Conservation (phyloP, 2,888 invertebrate species). For the Eretmocerus hayati region DNA sequence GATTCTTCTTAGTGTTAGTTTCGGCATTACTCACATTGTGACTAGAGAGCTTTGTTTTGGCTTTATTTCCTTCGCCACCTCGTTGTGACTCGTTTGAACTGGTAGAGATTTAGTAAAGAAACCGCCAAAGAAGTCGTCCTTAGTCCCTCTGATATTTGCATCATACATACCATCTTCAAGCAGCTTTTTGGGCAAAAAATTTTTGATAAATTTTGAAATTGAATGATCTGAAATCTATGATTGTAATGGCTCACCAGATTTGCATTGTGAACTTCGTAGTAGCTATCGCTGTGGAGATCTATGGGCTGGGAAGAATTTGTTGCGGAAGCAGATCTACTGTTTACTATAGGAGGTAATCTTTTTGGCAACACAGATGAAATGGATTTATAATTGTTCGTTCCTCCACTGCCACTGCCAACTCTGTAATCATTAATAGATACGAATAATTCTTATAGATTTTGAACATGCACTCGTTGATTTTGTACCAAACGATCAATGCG, state of each 20-base stretch:
- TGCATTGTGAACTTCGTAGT: slow-evolving; percentile 29
- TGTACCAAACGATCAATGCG: no score
- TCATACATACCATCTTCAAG: slow-evolving; percentile 3
- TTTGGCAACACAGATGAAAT: slow-evolving; percentile 6
- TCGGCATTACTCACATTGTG: slow-evolving; percentile 56
- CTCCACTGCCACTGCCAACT: background rate
- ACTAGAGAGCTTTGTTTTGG: slow-evolving; percentile 50
- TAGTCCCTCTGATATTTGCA: background rate
- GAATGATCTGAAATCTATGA: background rate
- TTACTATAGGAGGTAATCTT: background rate
- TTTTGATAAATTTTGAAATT: background rate
- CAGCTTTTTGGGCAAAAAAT: slow-evolving; percentile 3
- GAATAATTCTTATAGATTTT: no score
- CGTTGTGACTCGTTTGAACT: background rate
- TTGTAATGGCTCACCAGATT: slow-evolving; percentile 28
- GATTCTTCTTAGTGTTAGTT: no score
- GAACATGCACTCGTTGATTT: no score
- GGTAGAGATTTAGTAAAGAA: slow-evolving; percentile 11
- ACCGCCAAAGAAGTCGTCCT: slow-evolving; percentile 1
- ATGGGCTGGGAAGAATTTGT: background rate
- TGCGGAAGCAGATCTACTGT: background rate
- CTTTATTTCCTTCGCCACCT: slow-evolving; percentile 22
- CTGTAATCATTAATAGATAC: no score
- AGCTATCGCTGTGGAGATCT: slow-evolving; percentile 25
- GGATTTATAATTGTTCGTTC: slow-evolving; percentile 9